phyloP scores from a whole-genome alignment of 2,888 invertebrate species.

The Drosophila phalerata region DNA sequence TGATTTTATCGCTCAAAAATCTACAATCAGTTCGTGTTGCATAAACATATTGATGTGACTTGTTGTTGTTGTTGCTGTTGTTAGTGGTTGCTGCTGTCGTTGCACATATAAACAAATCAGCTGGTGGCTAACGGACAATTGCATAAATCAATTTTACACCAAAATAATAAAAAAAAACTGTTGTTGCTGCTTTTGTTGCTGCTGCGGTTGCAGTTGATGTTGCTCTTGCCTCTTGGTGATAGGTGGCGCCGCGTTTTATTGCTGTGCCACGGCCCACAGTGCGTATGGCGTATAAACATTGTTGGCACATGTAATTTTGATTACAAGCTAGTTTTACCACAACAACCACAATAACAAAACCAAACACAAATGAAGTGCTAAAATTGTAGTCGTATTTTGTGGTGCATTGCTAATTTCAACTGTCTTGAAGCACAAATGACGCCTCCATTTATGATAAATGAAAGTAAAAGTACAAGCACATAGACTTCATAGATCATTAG shows the following conservation, averaged over 20 bases:
- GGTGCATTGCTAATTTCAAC: constrained; percentile 67
- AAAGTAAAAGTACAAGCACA: constrained; percentile 78
- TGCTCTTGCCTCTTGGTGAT: constrained; percentile 25
- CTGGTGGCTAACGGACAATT: constrained; percentile 75
- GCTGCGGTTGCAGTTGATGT: constrained; percentile 11
- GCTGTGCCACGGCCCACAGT: constrained; percentile 64
- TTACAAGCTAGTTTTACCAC: constrained; percentile 75
- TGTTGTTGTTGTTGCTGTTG: constrained; percentile 42
- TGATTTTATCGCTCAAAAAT: constrained; percentile 67
- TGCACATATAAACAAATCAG: constrained; percentile 77
- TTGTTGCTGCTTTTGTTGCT: constrained; percentile 8
- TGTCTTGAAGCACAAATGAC: constrained; percentile 59
- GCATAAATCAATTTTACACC: constrained; percentile 79
- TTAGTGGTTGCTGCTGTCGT: constrained; percentile 49
- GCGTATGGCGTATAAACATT: constrained; percentile 63
- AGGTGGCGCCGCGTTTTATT: constrained; percentile 19
- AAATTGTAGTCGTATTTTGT: constrained; percentile 34
- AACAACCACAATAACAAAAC: constrained; percentile 26
- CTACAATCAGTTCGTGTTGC: constrained; percentile 72
- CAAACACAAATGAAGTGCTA: constrained; percentile 71
- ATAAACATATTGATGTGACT: constrained; percentile 76
- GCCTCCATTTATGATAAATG: constrained; percentile 79
- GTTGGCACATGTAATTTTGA: constrained; percentile 74
- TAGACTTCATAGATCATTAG: constrained; percentile 79
- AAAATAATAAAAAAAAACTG: constrained; percentile 29